These are phyloP conservation scores for Bubo scandiacus DNA, from an alignment of 2,113 vertebrate genomes.

Conservation along the genomic window DNA sequence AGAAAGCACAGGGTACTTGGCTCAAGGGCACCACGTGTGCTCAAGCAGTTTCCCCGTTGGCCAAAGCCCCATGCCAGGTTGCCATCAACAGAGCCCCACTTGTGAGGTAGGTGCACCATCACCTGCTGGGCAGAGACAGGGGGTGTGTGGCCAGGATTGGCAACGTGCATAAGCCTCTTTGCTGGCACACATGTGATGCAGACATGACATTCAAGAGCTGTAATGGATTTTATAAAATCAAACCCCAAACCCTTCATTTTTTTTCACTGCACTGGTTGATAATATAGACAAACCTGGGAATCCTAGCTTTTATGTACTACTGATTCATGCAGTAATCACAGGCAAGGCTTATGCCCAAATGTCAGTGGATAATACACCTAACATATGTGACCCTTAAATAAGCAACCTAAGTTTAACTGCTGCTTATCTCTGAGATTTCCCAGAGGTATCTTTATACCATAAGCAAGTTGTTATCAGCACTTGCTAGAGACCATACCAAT, in stretches of 20 bases:
- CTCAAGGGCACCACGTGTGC: accelerated
- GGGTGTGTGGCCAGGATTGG: accelerated
- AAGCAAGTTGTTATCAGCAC: not conserved
- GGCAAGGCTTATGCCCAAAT: not conserved
- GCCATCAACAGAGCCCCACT: accelerated
- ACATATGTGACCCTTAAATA: not conserved
- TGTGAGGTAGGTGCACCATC: accelerated
- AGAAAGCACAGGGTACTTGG: not conserved
- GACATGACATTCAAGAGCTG: accelerated
- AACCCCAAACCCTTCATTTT: accelerated
- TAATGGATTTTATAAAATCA: not conserved
- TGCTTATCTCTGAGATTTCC: not conserved
- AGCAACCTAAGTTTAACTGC: not conserved
- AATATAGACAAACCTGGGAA: not conserved
- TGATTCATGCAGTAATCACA: not conserved
- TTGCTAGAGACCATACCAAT: not conserved
- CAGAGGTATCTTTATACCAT: not conserved
- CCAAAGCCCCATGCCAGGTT: not conserved
- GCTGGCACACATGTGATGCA: accelerated
- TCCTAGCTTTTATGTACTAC: not conserved
- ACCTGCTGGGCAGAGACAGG: accelerated
- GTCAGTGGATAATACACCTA: not conserved
- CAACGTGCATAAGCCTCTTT: not conserved
- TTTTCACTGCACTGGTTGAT: not conserved
- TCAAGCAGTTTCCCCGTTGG: not conserved